These are phyloP conservation scores for Boleophthalmus pectinirostris DNA, from an alignment of 2,113 vertebrate genomes.

Conservation along the genomic window DNA sequence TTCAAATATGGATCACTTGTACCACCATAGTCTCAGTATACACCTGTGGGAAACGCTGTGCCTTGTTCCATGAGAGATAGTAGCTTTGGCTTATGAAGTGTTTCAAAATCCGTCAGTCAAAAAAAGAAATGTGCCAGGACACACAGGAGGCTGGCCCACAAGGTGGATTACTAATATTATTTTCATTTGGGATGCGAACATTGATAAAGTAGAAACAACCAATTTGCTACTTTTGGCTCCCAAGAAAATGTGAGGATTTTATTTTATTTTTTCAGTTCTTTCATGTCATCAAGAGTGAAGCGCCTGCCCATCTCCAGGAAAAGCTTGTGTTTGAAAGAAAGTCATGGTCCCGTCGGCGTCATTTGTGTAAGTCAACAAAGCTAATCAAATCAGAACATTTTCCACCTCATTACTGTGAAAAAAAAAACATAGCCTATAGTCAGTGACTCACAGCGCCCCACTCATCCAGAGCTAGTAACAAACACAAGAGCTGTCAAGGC, in stretches of 20 bases:
- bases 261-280: neutral
- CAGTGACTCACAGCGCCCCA: conserved; percentile 14
- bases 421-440: neutral
- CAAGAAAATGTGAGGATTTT: no score
- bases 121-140: no score
- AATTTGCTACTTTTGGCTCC: neutral
- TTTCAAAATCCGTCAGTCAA: conserved; percentile 57
- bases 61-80: conserved; percentile 69
- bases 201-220: conserved; percentile 19
- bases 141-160: conserved; percentile 17
- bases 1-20: no score
- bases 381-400: conserved; percentile 13
- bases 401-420: conserved; percentile 7
- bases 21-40: no score
- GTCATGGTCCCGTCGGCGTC: neutral
- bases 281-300: neutral
- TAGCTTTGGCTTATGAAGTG: conserved; percentile 52
- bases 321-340: conserved; percentile 12
- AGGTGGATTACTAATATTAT: conserved; percentile 8
- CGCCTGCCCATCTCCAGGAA: conserved; percentile 6
- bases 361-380: conserved; percentile 8
- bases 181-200: neutral
- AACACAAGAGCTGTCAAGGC: conserved; percentile 16
- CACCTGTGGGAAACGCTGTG: neutral
- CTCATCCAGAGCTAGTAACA: conserved; percentile 11